These are phyloP conservation scores for Dasyprocta punctata DNA, from an alignment of 2,113 vertebrate genomes.

Conservation along the genomic window DNA sequence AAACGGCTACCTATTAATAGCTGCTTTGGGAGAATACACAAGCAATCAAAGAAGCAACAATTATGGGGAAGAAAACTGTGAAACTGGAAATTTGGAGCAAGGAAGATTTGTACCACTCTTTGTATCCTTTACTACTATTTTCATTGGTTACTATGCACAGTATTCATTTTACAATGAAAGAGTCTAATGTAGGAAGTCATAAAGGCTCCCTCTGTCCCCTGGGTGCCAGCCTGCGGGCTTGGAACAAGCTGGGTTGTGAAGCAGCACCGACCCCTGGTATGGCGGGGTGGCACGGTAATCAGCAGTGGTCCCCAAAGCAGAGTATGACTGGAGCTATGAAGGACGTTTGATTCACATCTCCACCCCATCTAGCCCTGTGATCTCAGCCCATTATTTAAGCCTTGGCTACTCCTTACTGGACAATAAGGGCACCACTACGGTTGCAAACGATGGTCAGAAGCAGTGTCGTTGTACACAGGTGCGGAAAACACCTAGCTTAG, in stretches of 20 bases:
- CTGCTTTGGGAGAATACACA: not conserved
- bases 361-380: not conserved
- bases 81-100: not conserved
- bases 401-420: not conserved
- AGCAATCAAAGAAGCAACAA: not conserved
- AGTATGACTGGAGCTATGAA: not conserved
- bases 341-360: not conserved
- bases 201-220: not conserved
- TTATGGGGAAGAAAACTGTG: not conserved
- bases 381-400: not conserved
- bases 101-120: not conserved
- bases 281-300: not conserved
- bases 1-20: not conserved
- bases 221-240: not conserved
- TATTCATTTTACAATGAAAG: constrained; percentile 12
- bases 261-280: not conserved
- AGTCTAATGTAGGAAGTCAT: not conserved
- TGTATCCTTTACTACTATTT: not conserved
- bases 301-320: not conserved
- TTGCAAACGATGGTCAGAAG: not conserved
- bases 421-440: not conserved
- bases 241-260: not conserved
- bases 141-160: not conserved
- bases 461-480: not conserved
- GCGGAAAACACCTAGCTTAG: not conserved